Evolutionary conservation across 1,140 invertebrate species (phyloP).

Genomic region (fruit fly (Drosophila melanogaster)): Release_6_plus_ISO1_MT NT_033777.3:8118001-8118500

Average conservation of each 20-base stretch:
- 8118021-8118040: constrained; percentile 3
- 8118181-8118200: constrained; percentile 65
- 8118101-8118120: constrained; percentile 15
- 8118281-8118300: constrained; percentile 69
- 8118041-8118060: constrained; percentile 4
- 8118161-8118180: constrained; percentile 15
- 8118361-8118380: constrained; percentile 51
- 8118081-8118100: constrained; percentile 34
- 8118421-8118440: background rate
- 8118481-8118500: constrained; percentile 20
- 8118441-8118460: constrained; percentile 59
- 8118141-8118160: background rate
- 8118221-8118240: constrained; percentile 69
- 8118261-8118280: constrained; percentile 81
- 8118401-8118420: constrained; percentile 13
- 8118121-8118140: constrained; percentile 17
- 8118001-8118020: background rate
- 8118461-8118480: constrained; percentile 41
- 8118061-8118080: constrained; percentile 21
- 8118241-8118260: constrained; percentile 78
- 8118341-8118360: constrained; percentile 56
- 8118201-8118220: constrained; percentile 60
- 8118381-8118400: constrained; percentile 47
- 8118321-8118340: constrained; percentile 13
- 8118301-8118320: constrained; percentile 5